Conservation (phyloP, 2,888 invertebrate species). For the Eudasyphora cyanicolor region DNA sequence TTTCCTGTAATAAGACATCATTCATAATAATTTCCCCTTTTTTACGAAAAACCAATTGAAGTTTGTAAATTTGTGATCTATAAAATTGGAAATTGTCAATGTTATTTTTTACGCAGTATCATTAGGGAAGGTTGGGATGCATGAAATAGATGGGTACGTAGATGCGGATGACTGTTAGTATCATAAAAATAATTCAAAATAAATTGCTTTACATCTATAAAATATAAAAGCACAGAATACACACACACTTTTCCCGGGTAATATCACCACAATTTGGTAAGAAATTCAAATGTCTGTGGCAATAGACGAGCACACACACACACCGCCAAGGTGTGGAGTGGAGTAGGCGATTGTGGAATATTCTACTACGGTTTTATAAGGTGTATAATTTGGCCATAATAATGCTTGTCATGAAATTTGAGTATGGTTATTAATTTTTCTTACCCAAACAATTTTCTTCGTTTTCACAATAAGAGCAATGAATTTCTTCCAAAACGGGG, state of each 20-base stretch:
- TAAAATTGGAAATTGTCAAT: conserved; percentile 50
- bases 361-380: conserved; percentile 70
- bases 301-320: no score
- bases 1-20: conserved; percentile 28
- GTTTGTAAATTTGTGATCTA: conserved; percentile 29
- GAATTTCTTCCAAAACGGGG: no score
- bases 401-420: conserved; percentile 79
- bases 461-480: conserved; percentile 26
- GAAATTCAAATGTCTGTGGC: neutral
- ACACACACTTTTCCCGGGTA: neutral
- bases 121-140: conserved; percentile 63
- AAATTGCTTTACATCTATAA: conserved; percentile 77
- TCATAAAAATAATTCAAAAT: conserved; percentile 80
- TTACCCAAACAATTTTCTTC: conserved; percentile 66
- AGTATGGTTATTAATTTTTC: conserved; percentile 75
- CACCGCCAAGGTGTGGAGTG: neutral
- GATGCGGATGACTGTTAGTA: conserved; percentile 66
- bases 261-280: neutral
- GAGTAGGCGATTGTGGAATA: conserved; percentile 32
- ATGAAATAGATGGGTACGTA: conserved; percentile 73
- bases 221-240: neutral
- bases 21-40: conserved; percentile 31
- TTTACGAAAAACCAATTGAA: neutral
- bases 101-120: conserved; percentile 50
- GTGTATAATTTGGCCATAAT: conserved; percentile 80